phyloP scores from a whole-genome alignment of 2,888 invertebrate species.

The Sialis lutaria region DNA sequence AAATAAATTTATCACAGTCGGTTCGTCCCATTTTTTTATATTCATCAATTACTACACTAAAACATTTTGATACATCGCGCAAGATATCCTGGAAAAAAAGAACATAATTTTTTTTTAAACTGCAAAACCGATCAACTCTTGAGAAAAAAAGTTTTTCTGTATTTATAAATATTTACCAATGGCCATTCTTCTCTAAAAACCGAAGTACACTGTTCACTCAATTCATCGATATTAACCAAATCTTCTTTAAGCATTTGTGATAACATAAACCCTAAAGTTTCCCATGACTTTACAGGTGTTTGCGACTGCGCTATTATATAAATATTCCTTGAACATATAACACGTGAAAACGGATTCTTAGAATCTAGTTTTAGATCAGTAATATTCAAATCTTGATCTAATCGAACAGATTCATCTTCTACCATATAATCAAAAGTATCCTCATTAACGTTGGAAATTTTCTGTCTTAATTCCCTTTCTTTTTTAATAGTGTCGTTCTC shows the following conservation, averaged over 20 bases:
- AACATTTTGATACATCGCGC: slow-evolving; percentile 14
- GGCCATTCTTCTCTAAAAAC: slow-evolving; percentile 47
- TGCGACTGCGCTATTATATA: slow-evolving; percentile 14
- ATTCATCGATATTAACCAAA: slow-evolving; percentile 34
- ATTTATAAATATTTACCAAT: slow-evolving; percentile 23
- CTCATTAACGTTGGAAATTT: not conserved
- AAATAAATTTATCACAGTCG: slow-evolving; percentile 13
- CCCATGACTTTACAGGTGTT: slow-evolving; percentile 13
- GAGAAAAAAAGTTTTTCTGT: too few relatives aligned
- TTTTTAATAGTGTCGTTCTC: not conserved
- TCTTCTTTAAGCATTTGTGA: slow-evolving; percentile 27
- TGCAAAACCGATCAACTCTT: not conserved
- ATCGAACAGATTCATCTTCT: not conserved
- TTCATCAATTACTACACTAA: slow-evolving; percentile 12
- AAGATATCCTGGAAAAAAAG: slow-evolving; percentile 14
- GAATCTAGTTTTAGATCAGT: too few relatives aligned
- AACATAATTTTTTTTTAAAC: not conserved
- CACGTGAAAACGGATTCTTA: slow-evolving; percentile 5
- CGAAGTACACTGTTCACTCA: slow-evolving; percentile 43
- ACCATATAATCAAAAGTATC: not conserved
- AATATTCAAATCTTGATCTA: too few relatives aligned
- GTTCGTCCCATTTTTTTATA: slow-evolving; percentile 11
- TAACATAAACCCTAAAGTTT: slow-evolving; percentile 14
- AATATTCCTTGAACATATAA: slow-evolving; percentile 18
- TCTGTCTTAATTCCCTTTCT: not conserved